Base-by-base conservation (phyloP, 1,140 invertebrate species). In the Glomeris maerens region DNA sequence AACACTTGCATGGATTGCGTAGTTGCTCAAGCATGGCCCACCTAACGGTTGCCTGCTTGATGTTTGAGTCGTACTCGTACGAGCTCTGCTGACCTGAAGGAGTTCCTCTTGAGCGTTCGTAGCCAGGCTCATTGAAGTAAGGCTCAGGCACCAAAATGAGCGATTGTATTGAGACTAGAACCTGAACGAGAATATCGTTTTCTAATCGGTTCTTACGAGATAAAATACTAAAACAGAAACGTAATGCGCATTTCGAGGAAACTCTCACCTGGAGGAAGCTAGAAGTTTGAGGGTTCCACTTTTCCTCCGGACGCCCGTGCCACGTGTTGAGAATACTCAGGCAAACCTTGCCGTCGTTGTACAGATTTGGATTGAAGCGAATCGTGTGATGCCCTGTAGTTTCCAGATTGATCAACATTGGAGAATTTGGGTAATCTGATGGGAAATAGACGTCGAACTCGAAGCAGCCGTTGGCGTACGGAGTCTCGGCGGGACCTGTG, bases 121-220 rank as follows among this genome's bases (percentile, higher is more conserved):
- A 96, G 22, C 92, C 92, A 22, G 93, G 93, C 68, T 97, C 93
- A 71, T 98, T 98, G 69, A 96, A 98, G 68, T 96, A 98, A 5
- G 93, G 93, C 67, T 98, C 91, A 29, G 84, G 81, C 14, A 95
- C 91, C 53, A 97, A 72, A 62, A 97, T 97, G 52, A 97, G 70
- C 21, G 86, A 93, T 69, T 97, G 92, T 61, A 97, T 96, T 28
- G 90, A 94, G 13, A 96, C 89, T 58, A 97, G 72, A 31, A 97
- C 89, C 81, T 86, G 57, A 45, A 59, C 36, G 53, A 31, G 2
- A 13, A 20, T 39, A 36, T 17, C 10, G 17, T 36, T 36, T 10
- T 36, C 17, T 36, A 36, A 36, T 13, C 31, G 31, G 31, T n/a
- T 27, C 14, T 36, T 7, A 36, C 20, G 27, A 47, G 7, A 55